Evolutionary conservation across 2,113 vertebrate species (phyloP).

Genomic region (Oryzias javanicus): DNA sequence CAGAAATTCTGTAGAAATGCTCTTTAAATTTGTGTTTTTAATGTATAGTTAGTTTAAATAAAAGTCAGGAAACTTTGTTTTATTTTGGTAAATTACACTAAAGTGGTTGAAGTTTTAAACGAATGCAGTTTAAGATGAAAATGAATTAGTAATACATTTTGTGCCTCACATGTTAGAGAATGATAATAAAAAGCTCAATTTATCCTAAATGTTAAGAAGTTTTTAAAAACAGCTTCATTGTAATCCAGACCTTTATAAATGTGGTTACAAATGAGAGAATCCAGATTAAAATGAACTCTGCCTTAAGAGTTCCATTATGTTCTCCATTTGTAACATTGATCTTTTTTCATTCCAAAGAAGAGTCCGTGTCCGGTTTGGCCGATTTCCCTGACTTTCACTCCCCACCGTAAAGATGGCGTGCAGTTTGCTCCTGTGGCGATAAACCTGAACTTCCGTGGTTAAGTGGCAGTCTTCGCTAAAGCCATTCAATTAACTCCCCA

Average conservation of each 20-base stretch:
- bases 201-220: no score
- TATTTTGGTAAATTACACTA: no score
- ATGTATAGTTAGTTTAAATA: no score
- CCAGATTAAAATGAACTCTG: no score
- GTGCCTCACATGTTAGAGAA: no score
- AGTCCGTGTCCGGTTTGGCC: slow-evolving; percentile 5
- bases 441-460: slow-evolving; percentile 41
- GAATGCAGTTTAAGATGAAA: no score
- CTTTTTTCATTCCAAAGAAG: background rate
- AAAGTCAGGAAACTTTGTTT: no score
- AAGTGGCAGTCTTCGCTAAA: slow-evolving; percentile 35
- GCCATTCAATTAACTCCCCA: slow-evolving; percentile 62
- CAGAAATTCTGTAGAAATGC: no score
- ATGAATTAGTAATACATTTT: no score
- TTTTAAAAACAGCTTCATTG: slow-evolving; percentile 5
- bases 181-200: no score
- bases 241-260: background rate
- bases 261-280: background rate
- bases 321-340: background rate
- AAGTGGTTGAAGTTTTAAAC: no score
- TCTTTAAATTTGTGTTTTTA: no score
- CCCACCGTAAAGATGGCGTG: background rate
- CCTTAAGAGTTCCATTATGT: background rate
- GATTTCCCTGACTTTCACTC: background rate
- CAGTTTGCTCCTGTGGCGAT: slow-evolving; percentile 40